A percentile compares a stretch with the other conserved stretches of the same genome.
Conservation (phyloP, 2,797 vertebrate species). For the Neosilurus hyrtlii region DNA sequence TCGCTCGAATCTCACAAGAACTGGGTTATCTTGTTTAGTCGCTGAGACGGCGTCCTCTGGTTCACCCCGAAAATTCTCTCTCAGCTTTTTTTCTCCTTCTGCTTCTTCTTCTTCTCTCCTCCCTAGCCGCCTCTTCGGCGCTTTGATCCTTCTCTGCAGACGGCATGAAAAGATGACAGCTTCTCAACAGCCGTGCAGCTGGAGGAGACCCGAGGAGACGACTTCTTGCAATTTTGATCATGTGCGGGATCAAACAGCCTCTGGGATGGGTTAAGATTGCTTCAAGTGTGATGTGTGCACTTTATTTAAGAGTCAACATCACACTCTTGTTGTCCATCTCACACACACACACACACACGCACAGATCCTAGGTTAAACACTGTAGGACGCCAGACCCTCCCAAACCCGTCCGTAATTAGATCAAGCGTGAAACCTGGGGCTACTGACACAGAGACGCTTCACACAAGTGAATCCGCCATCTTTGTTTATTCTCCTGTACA, state of each 20-base stretch:
- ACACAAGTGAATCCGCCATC: conserved; percentile 16
- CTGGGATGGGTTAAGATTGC: conserved; percentile 59
- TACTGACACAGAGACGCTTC: conserved; percentile 30
- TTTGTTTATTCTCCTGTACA: conserved; percentile 46
- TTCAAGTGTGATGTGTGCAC: conserved; percentile 45
- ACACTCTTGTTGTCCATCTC: conserved; percentile 10
- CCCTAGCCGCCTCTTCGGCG: conserved; percentile 52
- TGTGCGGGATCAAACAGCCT: conserved; percentile 60
- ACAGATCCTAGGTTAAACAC: neutral
- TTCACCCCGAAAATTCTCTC: conserved; percentile 70
- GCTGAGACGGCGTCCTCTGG: conserved; percentile 71
- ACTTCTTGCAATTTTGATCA: conserved; percentile 65
- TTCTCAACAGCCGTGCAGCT: conserved; percentile 68
- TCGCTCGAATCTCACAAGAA: conserved; percentile 22
- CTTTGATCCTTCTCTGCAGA: conserved; percentile 62
- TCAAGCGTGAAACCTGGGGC: conserved; percentile 37
- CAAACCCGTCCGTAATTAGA: neutral
- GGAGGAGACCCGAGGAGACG: conserved; percentile 49
- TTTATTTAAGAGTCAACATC: conserved; percentile 37
- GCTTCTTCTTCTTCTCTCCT: conserved; percentile 50
- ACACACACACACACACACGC: neutral
- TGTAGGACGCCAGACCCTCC: conserved; percentile 30
- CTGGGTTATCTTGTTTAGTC: conserved; percentile 66
- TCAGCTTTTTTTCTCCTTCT: conserved; percentile 16
- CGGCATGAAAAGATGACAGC: conserved; percentile 73